phyloP scores from a whole-genome alignment of 92 coral and sea anemone species.

The Porites evermanni region DNA sequence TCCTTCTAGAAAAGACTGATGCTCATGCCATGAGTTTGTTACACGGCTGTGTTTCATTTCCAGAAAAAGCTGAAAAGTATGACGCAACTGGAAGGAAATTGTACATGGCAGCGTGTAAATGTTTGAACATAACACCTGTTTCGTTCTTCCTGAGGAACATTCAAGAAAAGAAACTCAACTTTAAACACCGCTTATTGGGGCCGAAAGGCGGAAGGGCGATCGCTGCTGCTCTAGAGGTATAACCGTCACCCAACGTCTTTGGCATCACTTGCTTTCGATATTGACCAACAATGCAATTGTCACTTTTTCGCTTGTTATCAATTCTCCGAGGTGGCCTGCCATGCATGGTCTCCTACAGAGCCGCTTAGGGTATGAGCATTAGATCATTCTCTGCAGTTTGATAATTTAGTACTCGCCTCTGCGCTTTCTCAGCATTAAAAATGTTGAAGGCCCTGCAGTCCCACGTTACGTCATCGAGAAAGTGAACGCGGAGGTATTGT shows the following conservation, averaged over 20 bases:
- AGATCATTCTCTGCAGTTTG: too few species aligned
- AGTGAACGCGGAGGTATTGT: too few species aligned
- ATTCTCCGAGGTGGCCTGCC: too few species aligned
- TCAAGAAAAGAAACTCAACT: conserved; percentile 62
- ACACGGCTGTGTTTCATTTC: neutral
- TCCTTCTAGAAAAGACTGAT: too few species aligned
- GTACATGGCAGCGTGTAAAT: conserved; percentile 77
- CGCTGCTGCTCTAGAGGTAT: conserved; percentile 89
- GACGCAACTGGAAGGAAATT: conserved; percentile 86
- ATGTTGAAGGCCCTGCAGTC: too few species aligned
- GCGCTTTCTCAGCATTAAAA: too few species aligned
- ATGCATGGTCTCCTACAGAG: too few species aligned
- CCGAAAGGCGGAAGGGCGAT: conserved; percentile 86
- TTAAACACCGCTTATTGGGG: conserved; percentile 91
- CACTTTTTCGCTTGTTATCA: neutral
- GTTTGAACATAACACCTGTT: conserved; percentile 87
- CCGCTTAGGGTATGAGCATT: too few species aligned
- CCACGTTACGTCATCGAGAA: too few species aligned
- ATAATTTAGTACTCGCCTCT: too few species aligned
- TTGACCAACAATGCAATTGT: neutral
- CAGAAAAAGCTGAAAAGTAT: conserved; percentile 72
- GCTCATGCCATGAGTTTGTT: too few species aligned
- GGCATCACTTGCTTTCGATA: neutral
- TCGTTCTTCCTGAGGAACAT: conserved; percentile 94
- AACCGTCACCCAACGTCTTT: neutral